Conservation (phyloP, 2,888 invertebrate genomes). For the Macroteleia sp. region DNA sequence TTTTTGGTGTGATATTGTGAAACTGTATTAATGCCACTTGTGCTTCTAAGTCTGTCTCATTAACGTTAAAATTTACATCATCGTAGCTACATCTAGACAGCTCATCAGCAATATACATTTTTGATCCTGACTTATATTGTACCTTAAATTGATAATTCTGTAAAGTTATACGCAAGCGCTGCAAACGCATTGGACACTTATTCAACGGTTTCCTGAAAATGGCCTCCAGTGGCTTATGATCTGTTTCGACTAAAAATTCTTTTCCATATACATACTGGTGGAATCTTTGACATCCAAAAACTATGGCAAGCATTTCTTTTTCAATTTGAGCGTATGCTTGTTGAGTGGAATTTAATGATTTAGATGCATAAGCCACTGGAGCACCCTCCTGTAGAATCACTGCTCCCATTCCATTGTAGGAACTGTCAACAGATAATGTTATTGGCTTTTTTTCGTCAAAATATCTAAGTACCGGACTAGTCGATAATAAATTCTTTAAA, state of each 20-base stretch:
- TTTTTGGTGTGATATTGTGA: slow-evolving; percentile 5
- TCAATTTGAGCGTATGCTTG: slow-evolving; percentile 69
- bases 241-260: slow-evolving; percentile 48
- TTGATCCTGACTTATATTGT: slow-evolving; percentile 69
- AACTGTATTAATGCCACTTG: slow-evolving; percentile 11
- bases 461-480: slow-evolving; percentile 27
- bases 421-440: slow-evolving; percentile 46
- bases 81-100: slow-evolving; percentile 67
- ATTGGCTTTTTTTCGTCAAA: slow-evolving; percentile 29
- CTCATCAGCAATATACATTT: slow-evolving; percentile 71
- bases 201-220: slow-evolving; percentile 71
- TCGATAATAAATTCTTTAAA: slow-evolving; percentile 55
- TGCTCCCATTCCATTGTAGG: slow-evolving; percentile 38
- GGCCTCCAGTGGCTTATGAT: slow-evolving; percentile 52
- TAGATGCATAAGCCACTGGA: slow-evolving; percentile 70
- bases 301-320: slow-evolving; percentile 69
- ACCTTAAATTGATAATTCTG: slow-evolving; percentile 52
- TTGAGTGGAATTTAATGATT: slow-evolving; percentile 68
- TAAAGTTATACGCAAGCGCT: slow-evolving; percentile 27
- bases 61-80: neutral
- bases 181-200: slow-evolving; percentile 35
- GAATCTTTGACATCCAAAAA: slow-evolving; percentile 71
- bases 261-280: slow-evolving; percentile 74
- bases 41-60: neutral
- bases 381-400: slow-evolving; percentile 63